A percentile compares a stretch with the other conserved stretches of the same genome.
These are phyloP conservation scores for Raja brachyura DNA, from an alignment of 2,113 vertebrate genomes.

Conservation along the genomic window DNA sequence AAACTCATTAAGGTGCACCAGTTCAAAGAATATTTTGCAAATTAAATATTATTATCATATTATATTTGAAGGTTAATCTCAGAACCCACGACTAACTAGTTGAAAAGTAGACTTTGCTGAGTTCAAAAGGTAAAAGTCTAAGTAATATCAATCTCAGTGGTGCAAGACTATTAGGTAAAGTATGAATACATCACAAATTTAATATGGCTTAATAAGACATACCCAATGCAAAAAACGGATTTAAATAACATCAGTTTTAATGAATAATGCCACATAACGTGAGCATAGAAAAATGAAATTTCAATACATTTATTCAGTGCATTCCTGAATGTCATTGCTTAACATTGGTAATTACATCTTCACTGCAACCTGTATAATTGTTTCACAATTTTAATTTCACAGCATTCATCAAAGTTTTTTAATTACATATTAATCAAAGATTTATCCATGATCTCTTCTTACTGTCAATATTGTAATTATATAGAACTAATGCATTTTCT, in stretches of 20 bases:
- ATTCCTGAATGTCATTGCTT: background rate
- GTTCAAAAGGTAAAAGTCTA: background rate
- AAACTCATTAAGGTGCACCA: background rate
- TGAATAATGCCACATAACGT: background rate
- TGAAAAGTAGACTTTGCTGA: background rate
- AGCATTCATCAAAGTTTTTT: slow-evolving; percentile 26
- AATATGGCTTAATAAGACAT: background rate
- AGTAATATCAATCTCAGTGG: background rate
- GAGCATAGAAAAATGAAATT: slow-evolving; percentile 33
- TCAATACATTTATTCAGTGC: slow-evolving; percentile 30
- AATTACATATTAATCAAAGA: slow-evolving; percentile 32
- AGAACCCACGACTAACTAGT: background rate
- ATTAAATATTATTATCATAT: background rate
- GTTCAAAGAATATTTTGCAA: background rate
- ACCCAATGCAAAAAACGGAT: background rate
- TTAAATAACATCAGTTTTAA: slow-evolving; percentile 20
- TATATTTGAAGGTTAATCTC: background rate
- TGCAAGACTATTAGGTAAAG: background rate
- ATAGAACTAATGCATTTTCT: slow-evolving; percentile 25
- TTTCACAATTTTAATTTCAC: slow-evolving; percentile 28
- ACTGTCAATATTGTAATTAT: slow-evolving; percentile 29
- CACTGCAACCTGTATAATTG: background rate
- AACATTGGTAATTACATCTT: background rate
- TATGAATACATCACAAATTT: background rate
- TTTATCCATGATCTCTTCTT: slow-evolving; percentile 10